phyloP scores from a whole-genome alignment of 2,888 invertebrate genomes.

The Gryllus longicercus region DNA sequence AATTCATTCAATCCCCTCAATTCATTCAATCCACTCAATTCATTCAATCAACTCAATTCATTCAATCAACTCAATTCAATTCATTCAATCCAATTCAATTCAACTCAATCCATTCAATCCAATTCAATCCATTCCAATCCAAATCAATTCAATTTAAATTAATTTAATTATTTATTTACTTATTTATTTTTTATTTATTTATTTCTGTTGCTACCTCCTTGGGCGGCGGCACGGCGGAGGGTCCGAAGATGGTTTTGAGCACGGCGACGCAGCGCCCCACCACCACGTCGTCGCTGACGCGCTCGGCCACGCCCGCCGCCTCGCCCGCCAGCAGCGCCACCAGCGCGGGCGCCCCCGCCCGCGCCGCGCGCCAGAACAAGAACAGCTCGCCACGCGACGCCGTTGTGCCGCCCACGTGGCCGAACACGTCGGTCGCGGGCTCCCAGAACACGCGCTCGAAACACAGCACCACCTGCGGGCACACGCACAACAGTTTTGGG shows the following conservation, averaged over 20 bases:
- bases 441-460: conserved; percentile 99
- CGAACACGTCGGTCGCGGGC: conserved; percentile 90
- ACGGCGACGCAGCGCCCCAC: conserved; percentile 94
- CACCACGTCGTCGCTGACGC: conserved; percentile 95
- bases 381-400: conserved; percentile 94
- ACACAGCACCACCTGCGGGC: conserved; percentile 66
- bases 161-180: too few species aligned
- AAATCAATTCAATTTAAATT: too few species aligned
- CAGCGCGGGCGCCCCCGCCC: conserved; percentile 88
- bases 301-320: conserved; percentile 94
- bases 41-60: too few species aligned
- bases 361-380: conserved; percentile 94
- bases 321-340: conserved; percentile 94
- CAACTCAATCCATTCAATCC: too few species aligned
- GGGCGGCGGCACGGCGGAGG: conserved; percentile 78
- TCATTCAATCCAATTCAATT: too few species aligned
- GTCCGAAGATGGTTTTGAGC: conserved; percentile 91
- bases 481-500: too few species aligned
- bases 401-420: conserved; percentile 94
- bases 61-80: too few species aligned
- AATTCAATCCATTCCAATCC: too few species aligned
- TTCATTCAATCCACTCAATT: too few species aligned
- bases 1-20: too few species aligned
- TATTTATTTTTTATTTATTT: too few species aligned
- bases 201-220: conserved; percentile 53